phyloP scores from a whole-genome alignment of 92 coral and sea anemone species.

The Ricordea florida region DNA sequence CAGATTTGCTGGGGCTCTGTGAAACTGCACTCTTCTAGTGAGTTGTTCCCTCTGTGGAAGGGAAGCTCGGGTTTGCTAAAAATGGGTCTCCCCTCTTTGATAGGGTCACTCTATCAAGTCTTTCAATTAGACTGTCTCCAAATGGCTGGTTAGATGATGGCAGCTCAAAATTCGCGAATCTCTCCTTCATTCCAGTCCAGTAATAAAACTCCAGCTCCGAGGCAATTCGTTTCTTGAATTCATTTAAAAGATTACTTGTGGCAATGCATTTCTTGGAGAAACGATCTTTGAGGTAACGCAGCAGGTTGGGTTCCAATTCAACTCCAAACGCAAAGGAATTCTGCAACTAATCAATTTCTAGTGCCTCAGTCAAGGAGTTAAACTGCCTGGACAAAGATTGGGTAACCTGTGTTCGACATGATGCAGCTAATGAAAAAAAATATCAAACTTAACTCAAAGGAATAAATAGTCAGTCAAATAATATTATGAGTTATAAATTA shows the following conservation, averaged over 20 bases:
- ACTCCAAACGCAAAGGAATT: no score
- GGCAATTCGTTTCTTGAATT: constrained; percentile 34
- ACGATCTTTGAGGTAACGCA: constrained; percentile 28
- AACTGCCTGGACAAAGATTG: no score
- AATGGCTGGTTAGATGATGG: constrained; percentile 38
- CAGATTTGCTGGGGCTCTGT: constrained; percentile 56
- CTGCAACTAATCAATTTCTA: no score
- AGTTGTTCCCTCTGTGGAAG: constrained; percentile 37
- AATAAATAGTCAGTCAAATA: no score
- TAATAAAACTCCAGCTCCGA: constrained; percentile 33
- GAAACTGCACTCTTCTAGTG: constrained; percentile 50
- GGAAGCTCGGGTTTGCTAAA: constrained; percentile 30
- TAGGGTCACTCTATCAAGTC: constrained; percentile 17
- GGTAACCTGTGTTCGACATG: no score
- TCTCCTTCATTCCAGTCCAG: constrained; percentile 26
- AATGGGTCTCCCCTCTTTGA: constrained; percentile 64
- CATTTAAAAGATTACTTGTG: constrained; percentile 12
- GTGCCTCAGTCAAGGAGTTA: no score
- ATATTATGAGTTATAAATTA: no score
- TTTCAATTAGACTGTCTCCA: background rate
- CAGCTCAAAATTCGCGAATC: constrained; percentile 27
- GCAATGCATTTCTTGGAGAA: background rate
- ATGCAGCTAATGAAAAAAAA: no score
- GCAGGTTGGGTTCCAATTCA: no score
- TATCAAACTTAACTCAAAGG: no score